These are phyloP conservation scores for Agapetus fuscipes DNA, from an alignment of 2,888 invertebrate genomes.

Conservation along the genomic window DNA sequence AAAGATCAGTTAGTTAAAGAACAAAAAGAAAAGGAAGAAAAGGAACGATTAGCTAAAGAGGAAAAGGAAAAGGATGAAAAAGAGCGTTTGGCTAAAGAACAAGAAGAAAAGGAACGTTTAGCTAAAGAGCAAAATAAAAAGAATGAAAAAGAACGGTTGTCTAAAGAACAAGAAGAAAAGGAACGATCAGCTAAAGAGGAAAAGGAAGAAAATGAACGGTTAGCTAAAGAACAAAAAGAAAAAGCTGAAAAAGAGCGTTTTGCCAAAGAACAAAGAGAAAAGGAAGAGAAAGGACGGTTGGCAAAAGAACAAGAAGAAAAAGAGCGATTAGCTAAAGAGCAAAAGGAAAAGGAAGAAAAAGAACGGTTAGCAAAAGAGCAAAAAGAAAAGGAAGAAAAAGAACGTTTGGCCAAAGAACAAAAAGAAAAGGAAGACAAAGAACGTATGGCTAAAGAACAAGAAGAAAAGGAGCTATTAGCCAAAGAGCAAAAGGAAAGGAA, in stretches of 20 bases:
- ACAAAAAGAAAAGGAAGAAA: conserved; percentile 17
- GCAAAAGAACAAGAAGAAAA: conserved; percentile 17
- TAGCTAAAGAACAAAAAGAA: conserved; percentile 14
- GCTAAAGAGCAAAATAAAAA: not conserved
- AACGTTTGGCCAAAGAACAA: conserved; percentile 17
- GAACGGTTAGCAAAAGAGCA: not conserved
- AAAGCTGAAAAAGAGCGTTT: conserved; percentile 7
- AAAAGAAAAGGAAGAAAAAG: conserved; percentile 17
- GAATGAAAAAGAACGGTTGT: conserved; percentile 4
- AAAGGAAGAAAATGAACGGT: conserved; percentile 16
- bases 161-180: conserved; percentile 9
- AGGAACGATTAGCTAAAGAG: conserved; percentile 18
- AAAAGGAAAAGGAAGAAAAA: conserved; percentile 15
- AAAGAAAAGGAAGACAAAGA: conserved; percentile 9
- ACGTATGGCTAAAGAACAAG: conserved; percentile 11
- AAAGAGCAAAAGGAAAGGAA: conserved; percentile 2
- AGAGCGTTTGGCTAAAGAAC: conserved; percentile 11
- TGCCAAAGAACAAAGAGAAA: conserved; percentile 16
- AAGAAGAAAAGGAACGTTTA: conserved; percentile 13
- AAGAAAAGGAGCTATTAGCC: conserved; percentile 17
- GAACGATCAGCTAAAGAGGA: conserved; percentile 18
- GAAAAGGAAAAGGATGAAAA: conserved; percentile 7
- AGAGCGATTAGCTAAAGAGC: conserved; percentile 16
- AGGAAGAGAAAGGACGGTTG: conserved; percentile 17
- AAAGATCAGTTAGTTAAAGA: no score